Evolutionary conservation across 2,888 invertebrate species (phyloP).

Genomic region (Dicranocentrus wangi): DNA sequence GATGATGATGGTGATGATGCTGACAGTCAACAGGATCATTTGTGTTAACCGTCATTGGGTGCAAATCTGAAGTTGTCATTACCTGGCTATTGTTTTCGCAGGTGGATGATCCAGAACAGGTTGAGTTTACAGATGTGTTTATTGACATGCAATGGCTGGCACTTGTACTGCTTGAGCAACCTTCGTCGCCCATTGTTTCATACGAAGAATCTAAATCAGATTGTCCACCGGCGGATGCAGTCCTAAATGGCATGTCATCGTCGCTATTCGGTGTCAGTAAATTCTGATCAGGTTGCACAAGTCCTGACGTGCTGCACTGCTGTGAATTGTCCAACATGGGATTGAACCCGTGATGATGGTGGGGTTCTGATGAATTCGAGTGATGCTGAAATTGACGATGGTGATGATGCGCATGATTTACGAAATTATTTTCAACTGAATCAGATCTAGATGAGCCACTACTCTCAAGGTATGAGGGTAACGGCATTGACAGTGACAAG

Average conservation of each 20-base stretch:
- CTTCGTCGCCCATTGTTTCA: conserved; percentile 57
- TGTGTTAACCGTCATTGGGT: conserved; percentile 28
- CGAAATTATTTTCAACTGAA: conserved; percentile 27
- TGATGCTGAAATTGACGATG: conserved; percentile 42
- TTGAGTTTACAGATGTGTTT: conserved; percentile 48
- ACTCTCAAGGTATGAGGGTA: conserved; percentile 60
- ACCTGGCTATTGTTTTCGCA: conserved; percentile 4
- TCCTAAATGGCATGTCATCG: conserved; percentile 52
- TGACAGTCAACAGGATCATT: conserved; percentile 31
- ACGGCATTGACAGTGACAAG: conserved; percentile 65
- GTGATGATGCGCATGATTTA: conserved; percentile 15
- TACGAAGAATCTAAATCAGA: conserved; percentile 49
- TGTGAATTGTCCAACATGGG: conserved; percentile 19
- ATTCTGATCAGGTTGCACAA: conserved; percentile 45
- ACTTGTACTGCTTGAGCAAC: conserved; percentile 54
- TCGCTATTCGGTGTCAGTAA: conserved; percentile 52
- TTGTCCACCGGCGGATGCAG: conserved; percentile 53
- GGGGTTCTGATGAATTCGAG: conserved; percentile 34
- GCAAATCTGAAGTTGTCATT: conserved; percentile 31
- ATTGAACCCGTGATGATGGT: conserved; percentile 28
- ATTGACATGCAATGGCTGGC: conserved; percentile 42
- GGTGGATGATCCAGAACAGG: conserved; percentile 25
- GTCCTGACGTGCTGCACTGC: conserved; percentile 29
- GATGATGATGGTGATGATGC: conserved; percentile 37
- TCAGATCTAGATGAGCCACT: conserved; percentile 53